Percentiles rank a stretch among this genome's conserved stretches.
phyloP scores from a whole-genome alignment of 1,140 invertebrate genomes.

The Apocrypta bakeri region DNA sequence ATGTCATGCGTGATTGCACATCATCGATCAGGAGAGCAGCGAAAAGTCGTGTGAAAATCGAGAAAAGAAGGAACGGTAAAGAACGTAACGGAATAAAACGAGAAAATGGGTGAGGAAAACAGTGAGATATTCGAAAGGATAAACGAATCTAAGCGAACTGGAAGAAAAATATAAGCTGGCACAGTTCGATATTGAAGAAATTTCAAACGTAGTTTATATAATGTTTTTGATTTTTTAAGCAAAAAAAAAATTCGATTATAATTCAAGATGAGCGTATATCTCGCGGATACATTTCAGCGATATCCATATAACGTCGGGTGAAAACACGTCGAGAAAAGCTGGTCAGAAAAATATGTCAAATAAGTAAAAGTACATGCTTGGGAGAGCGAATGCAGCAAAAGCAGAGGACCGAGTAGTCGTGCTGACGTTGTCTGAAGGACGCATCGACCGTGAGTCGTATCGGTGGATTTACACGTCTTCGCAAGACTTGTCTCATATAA shows the following conservation, averaged over 20 bases:
- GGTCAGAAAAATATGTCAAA: background rate
- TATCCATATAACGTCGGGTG: background rate
- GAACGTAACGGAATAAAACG: background rate
- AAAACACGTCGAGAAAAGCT: background rate
- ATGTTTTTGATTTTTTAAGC: background rate
- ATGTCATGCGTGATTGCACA: slow-evolving; percentile 5
- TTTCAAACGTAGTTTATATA: slow-evolving; percentile 5
- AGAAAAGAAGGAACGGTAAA: background rate
- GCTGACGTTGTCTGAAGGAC: background rate
- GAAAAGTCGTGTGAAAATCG: too few species aligned
- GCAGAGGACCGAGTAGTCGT: background rate
- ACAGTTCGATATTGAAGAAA: background rate
- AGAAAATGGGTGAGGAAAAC: background rate
- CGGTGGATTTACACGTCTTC: background rate
- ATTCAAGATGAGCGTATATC: background rate
- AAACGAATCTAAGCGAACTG: background rate
- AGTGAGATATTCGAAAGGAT: background rate
- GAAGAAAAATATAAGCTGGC: background rate
- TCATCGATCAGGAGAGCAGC: slow-evolving; percentile 21
- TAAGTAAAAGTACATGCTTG: background rate
- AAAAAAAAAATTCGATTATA: background rate
- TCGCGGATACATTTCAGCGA: too few species aligned
- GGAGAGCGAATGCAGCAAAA: background rate
- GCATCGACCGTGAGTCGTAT: background rate
- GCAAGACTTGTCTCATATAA: background rate